These are phyloP conservation scores for Onthophagus sagittarius DNA, from an alignment of 2,888 invertebrate species.

Conservation along the genomic window DNA sequence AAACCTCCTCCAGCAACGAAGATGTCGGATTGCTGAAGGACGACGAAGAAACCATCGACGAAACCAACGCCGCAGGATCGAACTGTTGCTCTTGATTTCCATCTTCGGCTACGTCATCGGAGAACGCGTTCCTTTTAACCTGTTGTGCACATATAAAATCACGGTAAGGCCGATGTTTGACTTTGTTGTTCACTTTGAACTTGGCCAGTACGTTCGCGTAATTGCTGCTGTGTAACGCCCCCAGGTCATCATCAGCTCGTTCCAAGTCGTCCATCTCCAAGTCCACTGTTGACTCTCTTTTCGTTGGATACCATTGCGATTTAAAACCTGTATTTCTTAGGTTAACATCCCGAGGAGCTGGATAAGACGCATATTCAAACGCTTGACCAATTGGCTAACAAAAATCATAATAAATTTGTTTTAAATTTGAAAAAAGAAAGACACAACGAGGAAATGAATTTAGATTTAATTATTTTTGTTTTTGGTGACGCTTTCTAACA, in stretches of 20 bases:
- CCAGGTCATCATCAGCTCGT: conserved; percentile 14
- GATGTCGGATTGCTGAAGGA: not conserved
- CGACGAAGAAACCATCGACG: not conserved
- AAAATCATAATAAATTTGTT: not conserved
- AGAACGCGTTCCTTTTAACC: conserved; percentile 13
- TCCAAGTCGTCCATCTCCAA: conserved; percentile 18
- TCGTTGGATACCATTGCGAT: conserved; percentile 22
- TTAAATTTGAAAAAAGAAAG: not conserved
- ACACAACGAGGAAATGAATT: too few species aligned
- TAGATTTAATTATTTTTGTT: too few species aligned
- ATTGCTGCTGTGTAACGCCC: conserved; percentile 21
- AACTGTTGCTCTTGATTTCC: not conserved
- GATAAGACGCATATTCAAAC: conserved; percentile 22
- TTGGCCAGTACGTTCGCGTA: conserved; percentile 28
- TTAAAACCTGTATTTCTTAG: conserved; percentile 18
- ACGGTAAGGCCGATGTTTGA: conserved; percentile 23
- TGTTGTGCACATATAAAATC: conserved; percentile 21
- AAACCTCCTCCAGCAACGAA: conserved; percentile 11
- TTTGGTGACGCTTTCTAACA: too few species aligned
- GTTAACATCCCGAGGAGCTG: conserved; percentile 13
- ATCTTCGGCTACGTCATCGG: conserved; percentile 1
- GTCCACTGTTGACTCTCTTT: conserved; percentile 16
- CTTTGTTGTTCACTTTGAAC: conserved; percentile 27
- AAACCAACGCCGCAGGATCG: not conserved
- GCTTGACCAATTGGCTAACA: conserved; percentile 23